A percentile compares a stretch with the other conserved stretches of the same genome.
Evolutionary conservation across 1,140 invertebrate species (phyloP).

Genomic region (Drosophila burlai): DNA sequence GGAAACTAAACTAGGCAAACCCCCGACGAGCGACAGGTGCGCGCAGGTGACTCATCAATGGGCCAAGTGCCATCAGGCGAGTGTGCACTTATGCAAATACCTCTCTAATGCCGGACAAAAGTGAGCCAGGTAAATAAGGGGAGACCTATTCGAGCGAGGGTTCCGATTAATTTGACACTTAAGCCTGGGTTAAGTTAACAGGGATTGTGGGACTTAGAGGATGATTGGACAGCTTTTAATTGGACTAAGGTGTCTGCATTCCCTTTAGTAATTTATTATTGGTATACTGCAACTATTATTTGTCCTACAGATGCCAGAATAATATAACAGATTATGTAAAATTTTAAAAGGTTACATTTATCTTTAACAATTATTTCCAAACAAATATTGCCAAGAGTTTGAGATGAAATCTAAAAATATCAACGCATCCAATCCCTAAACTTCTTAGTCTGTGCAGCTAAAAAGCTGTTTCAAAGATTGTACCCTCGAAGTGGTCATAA

Average conservation of each 20-base stretch:
- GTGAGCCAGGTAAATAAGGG: constrained; percentile 29
- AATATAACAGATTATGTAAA: no score
- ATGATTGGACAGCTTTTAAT: constrained; percentile 4
- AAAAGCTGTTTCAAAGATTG: neutral
- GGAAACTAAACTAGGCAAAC: constrained; percentile 21
- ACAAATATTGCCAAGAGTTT: neutral
- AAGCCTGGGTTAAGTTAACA: constrained; percentile 5
- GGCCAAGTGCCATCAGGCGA: constrained; percentile 21
- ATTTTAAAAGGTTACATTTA: no score
- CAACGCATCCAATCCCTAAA: neutral
- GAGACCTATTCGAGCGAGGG: constrained; percentile 4
- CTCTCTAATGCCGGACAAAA: constrained; percentile 38
- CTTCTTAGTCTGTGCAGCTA: neutral
- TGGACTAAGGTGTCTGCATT: neutral
- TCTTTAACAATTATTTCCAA: no score
- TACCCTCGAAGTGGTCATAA: no score
- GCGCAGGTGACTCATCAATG: constrained; percentile 51
- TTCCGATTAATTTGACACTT: constrained; percentile 20
- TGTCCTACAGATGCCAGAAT: neutral
- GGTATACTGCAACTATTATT: no score
- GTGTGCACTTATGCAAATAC: constrained; percentile 50
- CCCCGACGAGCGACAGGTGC: constrained; percentile 29
- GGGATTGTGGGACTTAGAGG: neutral
- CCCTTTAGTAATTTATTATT: no score
- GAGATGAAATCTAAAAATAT: neutral